Base-by-base conservation (phyloP, 2,113 vertebrate genomes). In the Phaethornis superciliosus region DNA sequence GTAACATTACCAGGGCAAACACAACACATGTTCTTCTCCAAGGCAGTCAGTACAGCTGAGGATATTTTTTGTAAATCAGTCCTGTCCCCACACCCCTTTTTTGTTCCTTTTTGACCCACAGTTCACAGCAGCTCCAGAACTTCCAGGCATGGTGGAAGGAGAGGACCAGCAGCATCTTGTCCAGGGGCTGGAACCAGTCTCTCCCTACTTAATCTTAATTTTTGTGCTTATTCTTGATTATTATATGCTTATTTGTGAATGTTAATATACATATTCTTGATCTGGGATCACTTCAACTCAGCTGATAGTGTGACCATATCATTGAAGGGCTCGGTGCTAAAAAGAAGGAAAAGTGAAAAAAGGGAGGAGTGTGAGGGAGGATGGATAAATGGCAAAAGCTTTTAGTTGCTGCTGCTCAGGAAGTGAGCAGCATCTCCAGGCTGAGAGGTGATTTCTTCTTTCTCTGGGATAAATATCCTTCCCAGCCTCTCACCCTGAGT, bases 11-110 rank as follows among this genome's bases (percentile, higher is more conserved):
- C 22, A 20, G 35, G 59, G n/a, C n/a, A 30, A 79, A 40, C 19
- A 4, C 1, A 35, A 23, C 6, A 1, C 6, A 1, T 0, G 0
- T 65, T 47, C 10, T 33, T 33, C 65, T 17, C 52, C 26, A 37
- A 1, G 19, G 10, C 2, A 1, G 37, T 6, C 7, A 80, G 27
- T 0, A 9, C 21, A 40, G 17, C 47, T 32, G n/a, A 42, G n/a
- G 68, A 4, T 27, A 7, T 33, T 60, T 47, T 4, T 33, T 32
- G 46, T 16, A 26, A 12, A 33, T 33, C 20, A 5, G 15, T 40
- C 20, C 13, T 44, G 33, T 55, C 11, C 24, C 27, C 27, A 54
- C 60, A 7, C 5, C 52, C n/a, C 46, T 1, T 19, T 19, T 9
- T 24, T 10, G 15, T 46, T 52, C 37, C 46, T 60, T 35, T 11